A percentile compares a stretch with the other conserved stretches of the same genome.
Evolutionary conservation across 2,113 vertebrate species (phyloP).

Genomic region (Xenopus borealis): DNA sequence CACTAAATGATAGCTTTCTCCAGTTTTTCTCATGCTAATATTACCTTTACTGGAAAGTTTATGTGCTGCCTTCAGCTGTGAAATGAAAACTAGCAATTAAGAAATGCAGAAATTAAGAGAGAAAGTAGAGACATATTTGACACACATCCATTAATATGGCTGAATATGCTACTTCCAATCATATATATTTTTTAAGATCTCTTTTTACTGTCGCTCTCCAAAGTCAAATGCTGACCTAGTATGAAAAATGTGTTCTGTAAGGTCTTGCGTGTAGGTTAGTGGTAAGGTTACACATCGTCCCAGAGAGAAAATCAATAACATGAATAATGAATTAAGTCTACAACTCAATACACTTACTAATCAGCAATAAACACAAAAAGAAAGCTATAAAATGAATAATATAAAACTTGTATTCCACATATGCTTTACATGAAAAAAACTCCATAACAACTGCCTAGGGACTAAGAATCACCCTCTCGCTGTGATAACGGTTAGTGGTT

Average conservation of each 20-base stretch:
- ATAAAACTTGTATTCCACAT: neutral
- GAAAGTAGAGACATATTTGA: too few relatives aligned
- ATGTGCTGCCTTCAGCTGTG: too few relatives aligned
- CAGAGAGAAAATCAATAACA: slow-evolving; percentile 1
- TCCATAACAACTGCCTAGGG: slow-evolving; percentile 23
- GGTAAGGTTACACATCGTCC: slow-evolving; percentile 3
- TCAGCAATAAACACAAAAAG: neutral
- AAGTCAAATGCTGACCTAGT: neutral
- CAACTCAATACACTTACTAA: slow-evolving; percentile 1
- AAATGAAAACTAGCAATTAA: too few relatives aligned
- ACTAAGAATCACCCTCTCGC: slow-evolving; percentile 34
- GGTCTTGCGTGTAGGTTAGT: neutral
- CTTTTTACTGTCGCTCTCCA: too few relatives aligned
- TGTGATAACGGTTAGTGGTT: slow-evolving; percentile 16
- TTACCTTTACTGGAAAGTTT: too few relatives aligned
- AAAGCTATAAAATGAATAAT: neutral
- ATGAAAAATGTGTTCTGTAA: neutral
- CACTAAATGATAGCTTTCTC: too few relatives aligned
- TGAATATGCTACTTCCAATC: too few relatives aligned
- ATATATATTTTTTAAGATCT: too few relatives aligned
- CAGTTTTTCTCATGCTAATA: too few relatives aligned
- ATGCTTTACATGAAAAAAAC: neutral
- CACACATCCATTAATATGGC: too few relatives aligned
- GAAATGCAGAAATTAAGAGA: too few relatives aligned
- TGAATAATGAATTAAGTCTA: slow-evolving; percentile 6